Evolutionary conservation across 2,113 vertebrate genomes (phyloP).

Genomic region (Symphodus melops): DNA sequence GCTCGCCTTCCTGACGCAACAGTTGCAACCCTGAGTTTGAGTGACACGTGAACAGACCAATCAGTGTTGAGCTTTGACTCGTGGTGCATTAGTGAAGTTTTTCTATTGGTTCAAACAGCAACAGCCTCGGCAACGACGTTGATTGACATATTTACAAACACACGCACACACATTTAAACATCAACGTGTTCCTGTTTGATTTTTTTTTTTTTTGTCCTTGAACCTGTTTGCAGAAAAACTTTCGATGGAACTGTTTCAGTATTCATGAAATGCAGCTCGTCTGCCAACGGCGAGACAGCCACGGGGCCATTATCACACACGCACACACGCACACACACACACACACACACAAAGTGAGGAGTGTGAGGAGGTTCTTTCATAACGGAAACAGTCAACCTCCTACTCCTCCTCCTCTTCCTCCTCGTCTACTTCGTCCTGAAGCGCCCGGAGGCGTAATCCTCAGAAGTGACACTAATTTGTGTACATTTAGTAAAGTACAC

Average conservation of each 20-base stretch:
- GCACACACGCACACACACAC: too few relatives aligned
- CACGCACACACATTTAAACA: too few relatives aligned
- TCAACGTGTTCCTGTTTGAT: too few relatives aligned
- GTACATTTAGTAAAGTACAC: conserved; percentile 75
- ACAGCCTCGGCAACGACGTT: too few relatives aligned
- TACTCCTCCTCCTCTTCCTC: conserved; percentile 3
- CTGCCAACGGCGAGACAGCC: conserved; percentile 70
- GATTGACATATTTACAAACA: too few relatives aligned
- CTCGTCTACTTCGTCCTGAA: conserved; percentile 55
- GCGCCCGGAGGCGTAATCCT: conserved; percentile 68
- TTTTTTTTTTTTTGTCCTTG: conserved; percentile 59
- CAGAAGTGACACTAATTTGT: conserved; percentile 80
- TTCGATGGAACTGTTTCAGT: conserved; percentile 66
- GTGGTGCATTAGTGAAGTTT: too few relatives aligned
- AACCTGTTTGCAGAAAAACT: conserved; percentile 59
- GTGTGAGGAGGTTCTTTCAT: neutral
- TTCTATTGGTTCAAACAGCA: too few relatives aligned
- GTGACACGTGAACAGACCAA: too few relatives aligned
- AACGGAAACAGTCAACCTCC: neutral
- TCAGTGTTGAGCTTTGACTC: too few relatives aligned
- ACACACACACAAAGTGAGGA: conserved; percentile 40
- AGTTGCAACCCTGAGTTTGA: too few relatives aligned
- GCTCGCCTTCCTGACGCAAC: too few relatives aligned
- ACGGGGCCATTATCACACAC: conserved; percentile 69
- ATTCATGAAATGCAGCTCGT: conserved; percentile 76